Conservation (phyloP, 2,113 vertebrate genomes). For the Apaloderma vittatum region DNA sequence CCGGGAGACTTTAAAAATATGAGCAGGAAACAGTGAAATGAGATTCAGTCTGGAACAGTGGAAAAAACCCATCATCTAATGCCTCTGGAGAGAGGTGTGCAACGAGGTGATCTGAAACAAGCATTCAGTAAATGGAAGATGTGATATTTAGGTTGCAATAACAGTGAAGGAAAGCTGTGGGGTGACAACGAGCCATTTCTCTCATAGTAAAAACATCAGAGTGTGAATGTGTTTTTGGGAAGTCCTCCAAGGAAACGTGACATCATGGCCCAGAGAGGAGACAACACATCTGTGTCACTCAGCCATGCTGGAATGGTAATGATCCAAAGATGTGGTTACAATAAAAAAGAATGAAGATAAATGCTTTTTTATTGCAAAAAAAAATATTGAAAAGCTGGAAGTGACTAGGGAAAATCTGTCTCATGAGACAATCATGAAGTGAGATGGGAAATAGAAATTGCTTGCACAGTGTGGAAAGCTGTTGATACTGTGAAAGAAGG, state of each 20-base stretch:
- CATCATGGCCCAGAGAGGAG: neutral
- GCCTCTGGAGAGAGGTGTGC: neutral
- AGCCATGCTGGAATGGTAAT: neutral
- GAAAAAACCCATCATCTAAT: neutral
- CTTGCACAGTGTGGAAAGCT: neutral
- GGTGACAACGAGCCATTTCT: constrained; percentile 1
- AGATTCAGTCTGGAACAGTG: neutral
- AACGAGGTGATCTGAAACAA: neutral
- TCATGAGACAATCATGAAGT: neutral
- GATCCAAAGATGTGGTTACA: neutral
- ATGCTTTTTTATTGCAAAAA: neutral
- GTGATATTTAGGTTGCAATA: neutral
- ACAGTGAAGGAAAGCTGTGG: neutral
- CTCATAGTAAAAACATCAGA: neutral
- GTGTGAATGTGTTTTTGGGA: neutral
- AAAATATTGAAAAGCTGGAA: neutral
- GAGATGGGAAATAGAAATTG: neutral
- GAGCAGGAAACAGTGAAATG: constrained; percentile 7
- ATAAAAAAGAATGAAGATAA: neutral
- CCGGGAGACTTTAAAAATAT: neutral
- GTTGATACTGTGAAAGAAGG: neutral
- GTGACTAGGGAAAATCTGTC: neutral
- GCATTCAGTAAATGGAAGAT: neutral
- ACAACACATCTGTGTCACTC: neutral
- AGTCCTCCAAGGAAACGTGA: neutral